phyloP scores from a whole-genome alignment of 2,888 invertebrate species.

The Leucophenga montana region DNA sequence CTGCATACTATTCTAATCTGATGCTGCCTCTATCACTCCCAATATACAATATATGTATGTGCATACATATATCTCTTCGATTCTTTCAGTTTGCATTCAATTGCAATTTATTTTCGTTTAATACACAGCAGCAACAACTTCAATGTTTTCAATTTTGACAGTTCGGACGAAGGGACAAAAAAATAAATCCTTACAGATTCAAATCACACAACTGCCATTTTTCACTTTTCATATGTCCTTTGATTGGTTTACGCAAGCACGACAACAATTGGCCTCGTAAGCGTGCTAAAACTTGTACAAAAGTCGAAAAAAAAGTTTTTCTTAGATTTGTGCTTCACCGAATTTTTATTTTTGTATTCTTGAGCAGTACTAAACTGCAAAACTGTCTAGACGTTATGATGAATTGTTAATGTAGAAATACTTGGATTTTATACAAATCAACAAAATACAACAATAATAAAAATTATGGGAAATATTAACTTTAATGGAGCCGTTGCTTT shows the following conservation, averaged over 20 bases:
- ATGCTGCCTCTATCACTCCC: neutral
- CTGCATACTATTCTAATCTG: neutral
- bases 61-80: too few species aligned
- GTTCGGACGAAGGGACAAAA: too few species aligned
- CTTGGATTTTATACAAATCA: neutral
- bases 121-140: too few species aligned
- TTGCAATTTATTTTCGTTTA: constrained; percentile 8
- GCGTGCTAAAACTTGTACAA: neutral
- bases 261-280: neutral
- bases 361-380: neutral
- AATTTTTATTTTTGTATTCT: too few species aligned
- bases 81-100: neutral
- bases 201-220: neutral
- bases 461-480: too few species aligned
- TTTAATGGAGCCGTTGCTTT: too few species aligned
- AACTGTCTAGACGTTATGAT: constrained; percentile 8
- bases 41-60: neutral
- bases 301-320: neutral
- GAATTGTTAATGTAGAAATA: neutral
- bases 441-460: too few species aligned
- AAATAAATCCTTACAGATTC: neutral
- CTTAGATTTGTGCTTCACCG: neutral
- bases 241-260: neutral
- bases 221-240: neutral
- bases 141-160: neutral